These are phyloP conservation scores for Elanoides forficatus DNA, from an alignment of 2,113 vertebrate genomes.

Conservation along the genomic window DNA sequence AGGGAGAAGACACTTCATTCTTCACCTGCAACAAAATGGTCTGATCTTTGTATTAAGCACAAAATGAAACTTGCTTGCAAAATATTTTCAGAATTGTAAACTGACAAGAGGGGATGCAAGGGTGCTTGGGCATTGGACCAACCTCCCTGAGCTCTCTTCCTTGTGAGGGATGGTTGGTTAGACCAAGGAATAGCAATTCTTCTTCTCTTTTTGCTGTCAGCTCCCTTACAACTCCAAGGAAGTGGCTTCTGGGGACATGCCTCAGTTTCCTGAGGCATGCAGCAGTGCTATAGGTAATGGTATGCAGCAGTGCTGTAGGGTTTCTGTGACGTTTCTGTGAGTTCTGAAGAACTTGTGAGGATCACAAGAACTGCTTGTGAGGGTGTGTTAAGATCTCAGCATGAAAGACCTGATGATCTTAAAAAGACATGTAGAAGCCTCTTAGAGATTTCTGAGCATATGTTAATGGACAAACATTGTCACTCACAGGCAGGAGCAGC, in stretches of 20 bases:
- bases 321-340: background rate
- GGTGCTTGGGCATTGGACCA: background rate
- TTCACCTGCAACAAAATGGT: background rate
- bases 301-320: background rate
- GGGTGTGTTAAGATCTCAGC: background rate
- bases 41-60: background rate
- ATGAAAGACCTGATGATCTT: background rate
- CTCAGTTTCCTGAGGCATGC: background rate
- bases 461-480: background rate
- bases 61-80: background rate
- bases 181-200: background rate
- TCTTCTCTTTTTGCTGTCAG: background rate
- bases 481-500: conserved; percentile 22
- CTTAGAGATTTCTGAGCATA: background rate
- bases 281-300: background rate
- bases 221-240: background rate
- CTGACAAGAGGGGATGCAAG: background rate
- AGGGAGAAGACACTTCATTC: background rate
- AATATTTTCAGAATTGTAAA: background rate
- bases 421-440: background rate
- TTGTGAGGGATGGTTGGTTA: background rate
- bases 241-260: background rate
- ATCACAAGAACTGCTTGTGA: background rate
- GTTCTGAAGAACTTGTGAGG: background rate
- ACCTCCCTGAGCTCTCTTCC: background rate